phyloP scores from a whole-genome alignment of 2,797 vertebrate species.

The Xerus rutilus region DNA sequence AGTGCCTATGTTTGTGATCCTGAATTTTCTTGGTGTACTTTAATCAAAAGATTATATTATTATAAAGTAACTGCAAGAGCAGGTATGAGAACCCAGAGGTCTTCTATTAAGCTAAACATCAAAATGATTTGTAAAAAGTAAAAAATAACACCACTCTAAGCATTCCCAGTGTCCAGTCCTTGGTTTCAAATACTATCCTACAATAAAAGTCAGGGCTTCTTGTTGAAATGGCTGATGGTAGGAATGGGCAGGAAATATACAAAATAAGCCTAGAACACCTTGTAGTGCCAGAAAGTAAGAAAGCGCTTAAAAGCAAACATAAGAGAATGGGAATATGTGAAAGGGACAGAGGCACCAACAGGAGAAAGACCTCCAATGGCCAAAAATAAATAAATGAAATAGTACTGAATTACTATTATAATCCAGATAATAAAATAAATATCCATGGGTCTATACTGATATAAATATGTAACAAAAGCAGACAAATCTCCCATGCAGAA shows the following conservation, averaged over 20 bases:
- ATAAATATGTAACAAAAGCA: not conserved
- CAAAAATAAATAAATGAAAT: not conserved
- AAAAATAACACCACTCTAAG: not conserved
- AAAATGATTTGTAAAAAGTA: not conserved
- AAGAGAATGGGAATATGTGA: not conserved
- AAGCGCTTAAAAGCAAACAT: constrained; percentile 15
- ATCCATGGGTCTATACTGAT: not conserved
- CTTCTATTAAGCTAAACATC: not conserved
- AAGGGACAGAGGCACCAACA: not conserved
- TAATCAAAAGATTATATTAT: not conserved
- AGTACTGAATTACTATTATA: not conserved
- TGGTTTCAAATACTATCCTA: constrained; percentile 4
- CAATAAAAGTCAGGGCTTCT: not conserved
- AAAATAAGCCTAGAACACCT: not conserved
- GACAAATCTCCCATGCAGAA: not conserved
- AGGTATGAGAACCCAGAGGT: not conserved
- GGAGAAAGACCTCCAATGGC: not conserved
- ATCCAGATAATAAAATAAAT: constrained; percentile 15
- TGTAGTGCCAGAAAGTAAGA: not conserved
- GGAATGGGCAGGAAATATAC: not conserved
- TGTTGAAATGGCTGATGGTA: constrained; percentile 27
- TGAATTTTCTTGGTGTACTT: not conserved
- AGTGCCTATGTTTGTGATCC: not conserved
- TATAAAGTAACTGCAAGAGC: not conserved
- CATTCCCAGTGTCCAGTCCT: not conserved